Evolutionary conservation across 1,140 invertebrate species (phyloP), one percentile per base, ranked within the genome.

Genomic region (Pomacea maculata): DNA sequence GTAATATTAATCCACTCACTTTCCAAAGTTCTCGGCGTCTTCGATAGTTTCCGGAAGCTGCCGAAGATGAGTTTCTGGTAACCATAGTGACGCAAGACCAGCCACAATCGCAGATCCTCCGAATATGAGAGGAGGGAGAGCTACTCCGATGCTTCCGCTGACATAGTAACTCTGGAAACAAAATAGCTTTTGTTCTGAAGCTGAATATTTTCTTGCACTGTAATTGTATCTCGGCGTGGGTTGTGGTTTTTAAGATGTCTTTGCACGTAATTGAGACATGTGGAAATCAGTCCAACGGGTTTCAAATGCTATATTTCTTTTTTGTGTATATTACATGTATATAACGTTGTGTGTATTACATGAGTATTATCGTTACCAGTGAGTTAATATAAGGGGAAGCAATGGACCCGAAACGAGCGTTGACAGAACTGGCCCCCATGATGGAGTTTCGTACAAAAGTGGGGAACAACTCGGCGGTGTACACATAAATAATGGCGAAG

Each of bases 61-160:
- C 65, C 91, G 89, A 45, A 91, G 91, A 57, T 92, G 91, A 3
- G 94, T 94, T 89, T 94, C 94, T 19, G 94, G 94, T 21, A 94
- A 82, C 1, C 91, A 76, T 5, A 92, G 84, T 8, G 91, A 90
- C 0, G 91, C 73, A 1, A 93, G 72, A 52, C 92, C 93, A 54
- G 93, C 92, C 63, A 92, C 78, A 61, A 94, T 78, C 68, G 93
- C 90, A 64, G 92, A 85, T 55, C 89, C 84, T 54, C 94, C 94
- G 86, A 93, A 94, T 5, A 94, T 87, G 7, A 94, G 92, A 57
- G 93, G 93, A 5, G 94, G 85, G 10, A 86, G 67, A 8, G 93
- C 82, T 63, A 80, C 52, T 17, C 82, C 79, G 21, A 82, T 79
- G 94, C 89, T 1, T 95, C 95, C n/a, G 71, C 72, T 34, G 85